Base-by-base conservation (phyloP, 2,888 invertebrate species). In the Drosophila gaucha region DNA sequence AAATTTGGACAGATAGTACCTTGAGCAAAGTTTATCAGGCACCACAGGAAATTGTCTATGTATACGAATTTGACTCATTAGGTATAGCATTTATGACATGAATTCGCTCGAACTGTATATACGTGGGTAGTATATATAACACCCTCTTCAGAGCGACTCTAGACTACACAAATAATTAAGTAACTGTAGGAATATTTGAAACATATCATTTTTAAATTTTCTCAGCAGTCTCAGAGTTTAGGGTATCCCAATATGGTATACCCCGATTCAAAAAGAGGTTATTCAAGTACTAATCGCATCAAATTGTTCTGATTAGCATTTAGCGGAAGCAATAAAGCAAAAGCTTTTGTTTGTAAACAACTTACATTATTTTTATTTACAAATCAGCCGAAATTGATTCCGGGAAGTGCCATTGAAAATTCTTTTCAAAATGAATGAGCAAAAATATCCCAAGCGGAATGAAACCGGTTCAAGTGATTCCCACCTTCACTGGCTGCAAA, bases 11-110 rank as follows among this genome's bases (percentile, higher is more conserved):
- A 44, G 58, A 65, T 71, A 28, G 24, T 18, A 39, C 31, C 12
- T 41, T 33, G 60, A 41, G 30, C 67, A 74, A 65, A 67, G 71
- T 58, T 80, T 83, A 79, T 86, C 80, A 79, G 60, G 59, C 62
- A 18, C 31, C 65, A 72, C 78, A 69, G 82, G 82, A 84, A 86
- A 50, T 46, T 46, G 60, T 49, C 65, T 54, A 59, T 68, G 59
- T 57, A 38, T 70, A 57, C 44, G 51, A 44, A 63, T 52, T 70
- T 60, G 64, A 49, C 49, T 58, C 36, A 71, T 58, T 78, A 38
- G 14, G 38, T 57, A 41, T 24, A 39, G 5, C 58, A 51, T 51
- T 43, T 6, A 28, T 63, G 33, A 10, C 41, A 22, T 36, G 1
- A 16, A 35, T 10, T 33, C 35, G 9, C 18, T 10, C 35, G 10